These are phyloP conservation scores for Parazoanthus atlanticus DNA, from an alignment of 92 coral and sea anemone genomes.

Conservation along the genomic window DNA sequence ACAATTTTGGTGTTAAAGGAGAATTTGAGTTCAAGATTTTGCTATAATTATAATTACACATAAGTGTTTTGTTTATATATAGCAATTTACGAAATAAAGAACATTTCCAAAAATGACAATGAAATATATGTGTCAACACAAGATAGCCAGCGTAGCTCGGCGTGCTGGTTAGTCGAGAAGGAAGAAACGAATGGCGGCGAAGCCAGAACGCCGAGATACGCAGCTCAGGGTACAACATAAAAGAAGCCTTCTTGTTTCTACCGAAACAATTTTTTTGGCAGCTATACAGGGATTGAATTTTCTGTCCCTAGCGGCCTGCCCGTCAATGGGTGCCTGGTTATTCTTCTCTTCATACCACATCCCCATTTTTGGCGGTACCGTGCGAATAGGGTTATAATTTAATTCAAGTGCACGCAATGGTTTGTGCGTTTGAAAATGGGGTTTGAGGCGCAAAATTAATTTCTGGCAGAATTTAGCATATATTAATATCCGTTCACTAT, in stretches of 20 bases:
- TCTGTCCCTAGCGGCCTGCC: neutral
- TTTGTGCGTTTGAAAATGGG: neutral
- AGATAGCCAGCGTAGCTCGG: neutral
- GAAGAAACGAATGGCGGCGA: neutral
- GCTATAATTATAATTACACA: neutral
- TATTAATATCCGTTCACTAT: neutral
- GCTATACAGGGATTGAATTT: neutral
- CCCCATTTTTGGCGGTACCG: too few relatives aligned
- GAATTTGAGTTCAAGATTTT: neutral
- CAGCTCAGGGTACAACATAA: neutral
- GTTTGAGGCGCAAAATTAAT: neutral
- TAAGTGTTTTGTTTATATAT: neutral
- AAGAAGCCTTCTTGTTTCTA: neutral
- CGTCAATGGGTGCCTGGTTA: neutral
- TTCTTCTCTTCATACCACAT: neutral
- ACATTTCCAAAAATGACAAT: neutral
- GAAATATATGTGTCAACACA: neutral
- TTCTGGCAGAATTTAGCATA: neutral
- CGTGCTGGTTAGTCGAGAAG: neutral
- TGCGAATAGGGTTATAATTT: too few relatives aligned
- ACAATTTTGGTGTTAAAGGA: neutral
- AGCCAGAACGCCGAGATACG: neutral
- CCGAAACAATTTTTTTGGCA: neutral
- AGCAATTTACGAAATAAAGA: neutral
- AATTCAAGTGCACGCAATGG: neutral